These are phyloP conservation scores for Formica exsecta DNA, from an alignment of 1,140 invertebrate species.

Conservation along the genomic window DNA sequence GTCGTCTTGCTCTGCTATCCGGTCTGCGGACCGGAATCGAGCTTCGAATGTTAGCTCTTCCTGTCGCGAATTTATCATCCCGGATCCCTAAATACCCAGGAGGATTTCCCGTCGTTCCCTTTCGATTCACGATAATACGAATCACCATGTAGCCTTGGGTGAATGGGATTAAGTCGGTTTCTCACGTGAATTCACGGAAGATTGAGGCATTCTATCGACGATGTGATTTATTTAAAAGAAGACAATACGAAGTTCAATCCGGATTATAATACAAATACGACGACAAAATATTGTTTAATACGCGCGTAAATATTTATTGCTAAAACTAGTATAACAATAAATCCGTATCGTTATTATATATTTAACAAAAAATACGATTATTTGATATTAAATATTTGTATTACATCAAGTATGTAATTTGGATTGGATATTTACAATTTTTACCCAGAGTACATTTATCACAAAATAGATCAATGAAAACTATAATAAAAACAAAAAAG, in stretches of 20 bases:
- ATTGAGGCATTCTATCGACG: constrained; percentile 23
- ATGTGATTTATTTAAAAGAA: constrained; percentile 31
- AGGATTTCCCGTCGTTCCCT: constrained; percentile 34
- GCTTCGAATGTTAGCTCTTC: constrained; percentile 57
- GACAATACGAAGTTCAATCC: background rate
- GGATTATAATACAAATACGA: background rate
- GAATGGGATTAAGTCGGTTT: constrained; percentile 49
- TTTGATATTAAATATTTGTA: background rate
- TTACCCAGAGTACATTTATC: background rate
- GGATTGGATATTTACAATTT: background rate
- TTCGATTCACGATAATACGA: constrained; percentile 37
- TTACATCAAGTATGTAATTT: background rate
- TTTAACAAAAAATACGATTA: background rate
- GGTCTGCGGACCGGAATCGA: constrained; percentile 41
- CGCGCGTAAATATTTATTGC: background rate
- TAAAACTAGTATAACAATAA: background rate
- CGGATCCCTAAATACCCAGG: constrained; percentile 15
- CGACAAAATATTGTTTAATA: background rate
- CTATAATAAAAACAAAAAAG: background rate
- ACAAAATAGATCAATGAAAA: background rate
- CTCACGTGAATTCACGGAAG: constrained; percentile 12
- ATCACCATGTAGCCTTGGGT: constrained; percentile 12
- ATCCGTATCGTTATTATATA: background rate
- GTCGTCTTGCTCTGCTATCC: constrained; percentile 52
- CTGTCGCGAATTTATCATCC: constrained; percentile 66